phyloP scores from a whole-genome alignment of 2,888 invertebrate species.

The Palloptera scutellata region DNA sequence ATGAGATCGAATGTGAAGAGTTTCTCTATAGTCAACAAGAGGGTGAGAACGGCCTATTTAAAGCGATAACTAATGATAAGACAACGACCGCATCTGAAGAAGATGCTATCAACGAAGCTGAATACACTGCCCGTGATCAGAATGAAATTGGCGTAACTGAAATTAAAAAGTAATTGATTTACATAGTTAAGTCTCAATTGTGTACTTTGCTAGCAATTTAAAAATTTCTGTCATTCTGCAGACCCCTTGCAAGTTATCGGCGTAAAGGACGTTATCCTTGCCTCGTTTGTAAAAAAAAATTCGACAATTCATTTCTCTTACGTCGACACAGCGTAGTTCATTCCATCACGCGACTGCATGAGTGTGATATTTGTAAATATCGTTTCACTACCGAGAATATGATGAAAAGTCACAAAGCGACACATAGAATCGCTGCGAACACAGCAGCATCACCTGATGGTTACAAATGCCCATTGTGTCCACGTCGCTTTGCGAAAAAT shows the following conservation, averaged over 20 bases:
- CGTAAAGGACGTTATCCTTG: conserved; percentile 57
- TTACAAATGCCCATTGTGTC: conserved; percentile 67
- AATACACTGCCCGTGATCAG: no score
- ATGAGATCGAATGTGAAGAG: not conserved
- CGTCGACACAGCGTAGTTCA: conserved; percentile 49
- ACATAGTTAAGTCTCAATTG: no score
- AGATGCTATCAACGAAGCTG: not conserved
- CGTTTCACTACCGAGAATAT: conserved; percentile 33
- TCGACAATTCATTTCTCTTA: conserved; percentile 65
- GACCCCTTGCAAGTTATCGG: no score
- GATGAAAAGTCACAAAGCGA: conserved; percentile 47
- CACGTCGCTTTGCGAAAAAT: conserved; percentile 63
- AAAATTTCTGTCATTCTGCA: no score
- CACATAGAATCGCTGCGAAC: conserved; percentile 8
- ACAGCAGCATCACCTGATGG: conserved; percentile 37
- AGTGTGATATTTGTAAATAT: conserved; percentile 47
- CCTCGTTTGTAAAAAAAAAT: conserved; percentile 66
- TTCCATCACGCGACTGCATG: conserved; percentile 46
- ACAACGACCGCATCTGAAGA: not conserved
- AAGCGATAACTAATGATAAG: no score
- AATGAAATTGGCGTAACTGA: no score
- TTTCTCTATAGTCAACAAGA: not conserved
- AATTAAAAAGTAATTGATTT: not conserved
- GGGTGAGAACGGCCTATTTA: not conserved
- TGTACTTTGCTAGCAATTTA: no score